These are phyloP conservation scores for Metacarcinus magister DNA, from an alignment of 2,888 invertebrate genomes.

Conservation along the genomic window DNA sequence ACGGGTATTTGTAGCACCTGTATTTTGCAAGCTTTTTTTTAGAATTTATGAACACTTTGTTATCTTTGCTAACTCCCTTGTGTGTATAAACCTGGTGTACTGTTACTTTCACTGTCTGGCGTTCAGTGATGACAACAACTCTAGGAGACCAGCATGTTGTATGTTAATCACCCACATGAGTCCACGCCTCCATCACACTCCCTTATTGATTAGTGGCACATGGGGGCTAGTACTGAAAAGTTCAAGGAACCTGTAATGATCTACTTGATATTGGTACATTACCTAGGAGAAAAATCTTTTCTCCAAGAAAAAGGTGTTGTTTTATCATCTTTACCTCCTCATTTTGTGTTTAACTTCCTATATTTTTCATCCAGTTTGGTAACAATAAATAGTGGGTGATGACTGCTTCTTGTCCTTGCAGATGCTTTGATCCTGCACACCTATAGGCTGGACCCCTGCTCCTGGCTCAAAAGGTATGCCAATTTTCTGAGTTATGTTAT, in stretches of 20 bases:
- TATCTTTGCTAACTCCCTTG: neutral
- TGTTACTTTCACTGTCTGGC: neutral
- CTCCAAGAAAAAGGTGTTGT: neutral
- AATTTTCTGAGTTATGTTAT: neutral
- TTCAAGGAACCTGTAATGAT: neutral
- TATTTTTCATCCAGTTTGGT: neutral
- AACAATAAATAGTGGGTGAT: neutral
- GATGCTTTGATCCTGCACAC: constrained; percentile 66
- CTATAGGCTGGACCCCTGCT: constrained; percentile 52
- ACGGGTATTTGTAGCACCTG: neutral
- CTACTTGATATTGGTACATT: neutral
- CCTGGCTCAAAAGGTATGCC: constrained; percentile 61
- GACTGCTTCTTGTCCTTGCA: constrained; percentile 27
- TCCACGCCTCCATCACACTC: neutral
- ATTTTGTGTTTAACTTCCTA: neutral
- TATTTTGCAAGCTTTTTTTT: neutral
- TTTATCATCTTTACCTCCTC: neutral
- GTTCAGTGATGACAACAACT: neutral
- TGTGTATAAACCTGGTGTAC: neutral
- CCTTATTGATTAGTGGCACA: neutral
- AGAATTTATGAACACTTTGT: neutral
- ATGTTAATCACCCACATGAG: constrained; percentile 11
- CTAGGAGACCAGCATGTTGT: neutral
- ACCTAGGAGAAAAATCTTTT: neutral
- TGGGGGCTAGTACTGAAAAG: neutral